Base-by-base conservation (phyloP, 2,888 invertebrate genomes). In the Ypsolopha sequella region DNA sequence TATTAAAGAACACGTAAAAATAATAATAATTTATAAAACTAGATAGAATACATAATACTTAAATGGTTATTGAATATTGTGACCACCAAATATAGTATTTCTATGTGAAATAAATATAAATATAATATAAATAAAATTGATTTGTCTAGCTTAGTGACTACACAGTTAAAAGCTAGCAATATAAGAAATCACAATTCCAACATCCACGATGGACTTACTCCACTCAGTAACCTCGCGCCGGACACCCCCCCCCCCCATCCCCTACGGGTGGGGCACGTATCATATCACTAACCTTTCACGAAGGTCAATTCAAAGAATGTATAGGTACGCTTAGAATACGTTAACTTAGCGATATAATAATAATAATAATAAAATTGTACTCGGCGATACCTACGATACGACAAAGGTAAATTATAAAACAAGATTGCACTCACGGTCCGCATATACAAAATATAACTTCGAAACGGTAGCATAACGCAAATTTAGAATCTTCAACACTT, bases 221-320 rank as follows among this genome's bases (percentile, higher is more conserved):
- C 24, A 24, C 24, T 24, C 24, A 24, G 24, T 24, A 24, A 24
- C 4, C 24, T 24, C 24, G 24, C 24, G 24, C 4, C 24, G 24
- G 24, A 24, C 24, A 24, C 4, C 4, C 24, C 24, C 24, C 4
- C 24, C 24, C 24, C 24, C 24, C 24, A 3, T 4, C 24, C 24
- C 24, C 4, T 24, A 24, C 24, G 24, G 24, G 24, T 39, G 9
- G 10, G 3, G 9, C 78, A 75, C 70, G 73, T 72, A 78, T 69
- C 80, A 82, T 86, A 86, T 86, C 86, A 86, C 86, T 85, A 86
- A 86, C 86, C 86, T 86, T 85, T 71, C 82, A 59, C 71, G 76
- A 85, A 86, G 86, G 86, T 86, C 82, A 85, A 85, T 84, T 69
- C 66, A 82, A 80, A 86, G 85, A 86, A 86, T 85, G 85, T 86